Conservation (phyloP, 2,113 vertebrate genomes). For the Cynocephalus volans region DNA sequence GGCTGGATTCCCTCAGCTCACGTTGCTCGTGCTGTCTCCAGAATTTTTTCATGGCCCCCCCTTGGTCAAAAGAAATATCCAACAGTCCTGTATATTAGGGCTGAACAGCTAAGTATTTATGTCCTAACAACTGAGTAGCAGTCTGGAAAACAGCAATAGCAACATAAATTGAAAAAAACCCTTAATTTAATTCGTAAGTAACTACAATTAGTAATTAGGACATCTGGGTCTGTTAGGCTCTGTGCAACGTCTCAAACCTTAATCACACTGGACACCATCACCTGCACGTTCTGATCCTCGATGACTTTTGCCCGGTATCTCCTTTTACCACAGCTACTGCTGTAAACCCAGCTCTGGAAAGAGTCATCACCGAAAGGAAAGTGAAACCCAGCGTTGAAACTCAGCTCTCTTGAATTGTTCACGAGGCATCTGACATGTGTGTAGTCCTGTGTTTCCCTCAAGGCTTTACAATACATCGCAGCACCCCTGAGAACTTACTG, state of each 20-base stretch:
- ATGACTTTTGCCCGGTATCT: not conserved
- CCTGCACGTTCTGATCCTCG: accelerated
- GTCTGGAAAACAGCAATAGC: not conserved
- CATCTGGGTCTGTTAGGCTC: not conserved
- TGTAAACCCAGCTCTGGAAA: not conserved
- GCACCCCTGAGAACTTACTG: accelerated
- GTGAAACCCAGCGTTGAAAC: accelerated
- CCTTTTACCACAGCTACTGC: not conserved
- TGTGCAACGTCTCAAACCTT: not conserved
- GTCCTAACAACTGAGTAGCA: not conserved
- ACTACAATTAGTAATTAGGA: accelerated
- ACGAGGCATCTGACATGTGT: accelerated
- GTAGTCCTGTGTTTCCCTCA: accelerated
- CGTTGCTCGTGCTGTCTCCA: too few species aligned
- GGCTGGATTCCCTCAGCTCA: too few species aligned
- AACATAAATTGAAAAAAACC: not conserved
- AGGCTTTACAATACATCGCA: too few species aligned
- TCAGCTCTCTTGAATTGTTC: accelerated
- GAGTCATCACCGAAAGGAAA: not conserved
- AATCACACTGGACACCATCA: accelerated
- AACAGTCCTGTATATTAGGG: not conserved
- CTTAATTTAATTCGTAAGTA: not conserved
- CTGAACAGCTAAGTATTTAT: not conserved
- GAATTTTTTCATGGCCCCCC: too few species aligned
- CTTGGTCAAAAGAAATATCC: not conserved